Evolutionary conservation across 1,140 invertebrate species (phyloP), one percentile per base, ranked within the genome.

Genomic region (Harpegnathos saltator): DNA sequence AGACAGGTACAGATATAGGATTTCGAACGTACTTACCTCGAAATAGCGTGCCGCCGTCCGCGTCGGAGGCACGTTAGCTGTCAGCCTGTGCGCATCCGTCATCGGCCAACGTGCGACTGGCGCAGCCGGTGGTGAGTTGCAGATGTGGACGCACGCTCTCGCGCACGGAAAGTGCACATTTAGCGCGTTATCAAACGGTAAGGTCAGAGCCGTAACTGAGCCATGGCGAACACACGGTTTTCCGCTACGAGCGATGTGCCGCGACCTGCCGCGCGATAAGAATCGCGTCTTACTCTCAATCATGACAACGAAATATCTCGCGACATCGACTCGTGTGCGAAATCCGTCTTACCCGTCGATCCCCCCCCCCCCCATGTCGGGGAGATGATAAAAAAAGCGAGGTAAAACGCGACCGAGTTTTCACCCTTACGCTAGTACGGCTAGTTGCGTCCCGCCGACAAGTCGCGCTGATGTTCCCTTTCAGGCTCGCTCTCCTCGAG

Each of bases 181-280:
- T 88, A 87, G 73, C 82, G 65, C 85, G 63, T 88, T 88, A 87
- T 87, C 86, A 85, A 84, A 74, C 82, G 75, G 71, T 82, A 72
- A 71, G 14, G 38, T 56, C 75, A 80, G 65, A 69, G 52, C 75
- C 75, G 75, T 78, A 78, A 58, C 50, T 78, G 15, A 12, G 24
- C 33, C 33, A 14, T 17, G 15, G 29, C 26, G 17, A 63, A 63
- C 26, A 11, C 59, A 33, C n/a, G 22, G 50, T n/a, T 1, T 48
- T 17, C 26, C n/a, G 26, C 38, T 22, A 3, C 14, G 33, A n/a
- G 12, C 63, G 75, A 50, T 19, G n/a, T n/a, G n/a, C n/a, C n/a
- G n/a, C n/a, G n/a, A 58, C 69, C 24, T 3, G 26, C 17, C 63
- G 17, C 29, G 1, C 17, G 24, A 11, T 15, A 19, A 52, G 54